Evolutionary conservation across 2,888 invertebrate genomes (phyloP), one percentile per base, ranked within the genome.

Genomic region (Patella depressa): DNA sequence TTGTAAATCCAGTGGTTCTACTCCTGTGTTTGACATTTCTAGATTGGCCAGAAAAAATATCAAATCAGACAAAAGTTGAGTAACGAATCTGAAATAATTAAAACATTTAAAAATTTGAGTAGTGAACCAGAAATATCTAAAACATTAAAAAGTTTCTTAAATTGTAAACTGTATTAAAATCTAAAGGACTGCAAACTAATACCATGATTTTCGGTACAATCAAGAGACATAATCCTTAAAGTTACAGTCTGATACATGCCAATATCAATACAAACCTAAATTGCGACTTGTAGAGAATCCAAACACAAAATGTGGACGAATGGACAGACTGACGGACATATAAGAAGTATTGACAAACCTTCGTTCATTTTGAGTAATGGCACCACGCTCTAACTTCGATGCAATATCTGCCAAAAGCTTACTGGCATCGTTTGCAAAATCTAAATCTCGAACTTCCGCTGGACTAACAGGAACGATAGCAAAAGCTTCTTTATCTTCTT

Each of bases 381-480:
- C 95, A 81, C 97, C 97, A 88, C 94, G 94, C 89, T 96, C 96
- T 85, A 98, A 93, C 90, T 96, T 97, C 71, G 94, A 85, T 24
- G 91, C 91, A 65, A 91, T 91, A 72, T 87, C 87, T 3, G 88
- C 87, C 71, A 99, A 93, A 76, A 98, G 96, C 92, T 98, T 98
- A 92, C 98, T 98, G 2, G 99, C 98, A 93, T 99, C 99, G 93
- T 99, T 99, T 5, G 99, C 99, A 93, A 99, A 99, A 93, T 99
- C 99, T 85, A 99, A 92, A 93, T 99, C 99, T 77, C 99, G 94
- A 15, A 99, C 99, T 93, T 99, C 99, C 81, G 97, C 96, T 0
- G 98, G 98, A 0, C 98, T 96, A 0, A 99, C 99, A 0, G 99
- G 98, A 86, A 98, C 96, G 54, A 99, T 93, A 2, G 98, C 97